Base-by-base conservation (phyloP, 1,140 invertebrate species). In the Drosophila ironensis region DNA sequence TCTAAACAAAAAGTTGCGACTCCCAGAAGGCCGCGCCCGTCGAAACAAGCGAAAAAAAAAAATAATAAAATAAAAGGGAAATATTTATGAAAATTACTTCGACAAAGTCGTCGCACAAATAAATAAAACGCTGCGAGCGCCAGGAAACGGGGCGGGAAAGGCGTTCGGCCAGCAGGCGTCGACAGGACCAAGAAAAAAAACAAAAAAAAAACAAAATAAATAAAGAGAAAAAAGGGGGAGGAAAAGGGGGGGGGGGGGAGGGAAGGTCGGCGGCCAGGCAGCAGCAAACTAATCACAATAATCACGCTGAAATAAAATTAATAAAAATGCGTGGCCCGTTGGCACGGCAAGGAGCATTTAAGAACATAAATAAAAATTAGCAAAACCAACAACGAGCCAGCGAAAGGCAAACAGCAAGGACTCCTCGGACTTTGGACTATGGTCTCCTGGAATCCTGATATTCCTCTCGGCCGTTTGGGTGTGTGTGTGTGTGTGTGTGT, bases 341-440 rank as follows among this genome's bases (percentile, higher is more conserved):
- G 71, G 71, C 81, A 80, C 71, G 80, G 72, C 66, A 80, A 77
- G 60, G 28, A 87, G 57, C 80, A 80, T 86, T 86, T 86, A 86
- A 74, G 81, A 87, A 86, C 80, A 86, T 86, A 86, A 86, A 86
- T 86, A 86, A 86, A 84, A 86, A 86, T 86, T 86, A 86, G 81
- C 75, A 86, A 86, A 86, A 75, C 80, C 80, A 86, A 86, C 80
- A 86, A 69, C 38, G 63, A 64, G 60, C 45, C 48, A 35, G 25
- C 45, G 46, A 46, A 53, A 38, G 52, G 56, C 68, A 66, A 77
- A 61, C 68, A 73, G 60, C 60, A 57, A 60, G 72, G 66, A 61
- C 54, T n/a, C n/a, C n/a, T 46, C 28, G 7, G 40, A 14, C 40
- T 22, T 54, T 20, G 1, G 47, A 52, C 48, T 52, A n/a, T n/a